Evolutionary conservation across 2,113 vertebrate species (phyloP).

Genomic region (Scopus umbretta): DNA sequence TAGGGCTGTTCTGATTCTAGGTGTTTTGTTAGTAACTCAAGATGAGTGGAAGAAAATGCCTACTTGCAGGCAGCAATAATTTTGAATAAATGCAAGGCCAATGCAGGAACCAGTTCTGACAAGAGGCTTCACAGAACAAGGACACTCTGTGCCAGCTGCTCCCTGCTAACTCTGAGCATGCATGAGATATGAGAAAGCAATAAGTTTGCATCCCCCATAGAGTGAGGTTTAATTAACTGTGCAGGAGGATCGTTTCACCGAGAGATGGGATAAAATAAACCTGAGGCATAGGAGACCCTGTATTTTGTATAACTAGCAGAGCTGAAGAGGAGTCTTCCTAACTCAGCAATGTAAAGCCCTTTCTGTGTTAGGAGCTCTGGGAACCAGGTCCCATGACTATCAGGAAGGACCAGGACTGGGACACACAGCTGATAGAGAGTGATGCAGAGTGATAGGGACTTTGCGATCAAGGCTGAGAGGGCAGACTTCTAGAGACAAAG

Average conservation of each 20-base stretch:
- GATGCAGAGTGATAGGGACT: too few species aligned
- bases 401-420: background rate
- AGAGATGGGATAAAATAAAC: background rate
- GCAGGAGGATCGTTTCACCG: background rate
- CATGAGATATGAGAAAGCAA: background rate
- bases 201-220: background rate
- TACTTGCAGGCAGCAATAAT: background rate
- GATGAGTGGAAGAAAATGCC: accelerated
- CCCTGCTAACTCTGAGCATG: background rate
- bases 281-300: background rate
- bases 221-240: background rate
- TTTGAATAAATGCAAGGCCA: background rate
- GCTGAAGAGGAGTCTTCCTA: background rate
- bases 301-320: background rate
- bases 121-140: background rate
- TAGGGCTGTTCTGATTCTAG: background rate
- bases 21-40: background rate
- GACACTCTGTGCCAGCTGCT: background rate
- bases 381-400: background rate
- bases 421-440: accelerated
- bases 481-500: background rate
- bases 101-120: background rate
- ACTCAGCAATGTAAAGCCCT: background rate
- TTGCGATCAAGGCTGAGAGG: background rate
- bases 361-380: background rate